phyloP scores from a whole-genome alignment of 1,140 invertebrate species.

The Spodoptera frugiperda region DNA sequence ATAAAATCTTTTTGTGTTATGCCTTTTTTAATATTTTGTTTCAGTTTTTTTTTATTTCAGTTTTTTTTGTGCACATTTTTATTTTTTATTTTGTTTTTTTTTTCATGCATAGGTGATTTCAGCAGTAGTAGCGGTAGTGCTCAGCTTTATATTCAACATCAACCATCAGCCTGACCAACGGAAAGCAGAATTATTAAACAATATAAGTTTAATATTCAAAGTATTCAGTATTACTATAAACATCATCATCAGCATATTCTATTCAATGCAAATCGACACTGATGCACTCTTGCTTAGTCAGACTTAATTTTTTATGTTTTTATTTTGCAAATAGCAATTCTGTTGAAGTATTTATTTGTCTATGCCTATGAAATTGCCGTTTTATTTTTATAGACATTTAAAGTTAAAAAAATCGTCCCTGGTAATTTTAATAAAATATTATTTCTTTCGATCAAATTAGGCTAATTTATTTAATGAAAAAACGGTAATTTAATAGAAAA shows the following conservation, averaged over 20 bases:
- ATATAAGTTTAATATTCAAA: conserved; percentile 87
- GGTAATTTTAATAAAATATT: too few species aligned
- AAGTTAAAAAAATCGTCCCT: too few species aligned
- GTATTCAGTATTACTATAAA: conserved; percentile 88
- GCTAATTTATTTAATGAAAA: too few species aligned
- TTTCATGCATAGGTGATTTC: conserved; percentile 86
- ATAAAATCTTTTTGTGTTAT: too few species aligned
- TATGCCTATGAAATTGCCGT: not conserved
- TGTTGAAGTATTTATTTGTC: not conserved
- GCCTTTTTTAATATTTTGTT: conserved; percentile 32
- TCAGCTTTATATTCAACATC: conserved; percentile 88
- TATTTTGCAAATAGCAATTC: not conserved
- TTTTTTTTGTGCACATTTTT: conserved; percentile 17
- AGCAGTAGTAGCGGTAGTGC: conserved; percentile 87
- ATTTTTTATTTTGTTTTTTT: conserved; percentile 61
- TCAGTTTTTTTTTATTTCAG: conserved; percentile 55
- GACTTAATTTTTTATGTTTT: not conserved
- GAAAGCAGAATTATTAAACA: conserved; percentile 88
- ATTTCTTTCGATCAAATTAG: too few species aligned
- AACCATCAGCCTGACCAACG: conserved; percentile 88
- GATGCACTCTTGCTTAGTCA: conserved; percentile 32
- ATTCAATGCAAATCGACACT: conserved; percentile 67
- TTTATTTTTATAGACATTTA: too few species aligned
- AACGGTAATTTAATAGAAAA: too few species aligned
- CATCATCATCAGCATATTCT: conserved; percentile 87